These are phyloP conservation scores for Galeopterus variegatus DNA, from an alignment of 2,113 vertebrate genomes.

Conservation along the genomic window DNA sequence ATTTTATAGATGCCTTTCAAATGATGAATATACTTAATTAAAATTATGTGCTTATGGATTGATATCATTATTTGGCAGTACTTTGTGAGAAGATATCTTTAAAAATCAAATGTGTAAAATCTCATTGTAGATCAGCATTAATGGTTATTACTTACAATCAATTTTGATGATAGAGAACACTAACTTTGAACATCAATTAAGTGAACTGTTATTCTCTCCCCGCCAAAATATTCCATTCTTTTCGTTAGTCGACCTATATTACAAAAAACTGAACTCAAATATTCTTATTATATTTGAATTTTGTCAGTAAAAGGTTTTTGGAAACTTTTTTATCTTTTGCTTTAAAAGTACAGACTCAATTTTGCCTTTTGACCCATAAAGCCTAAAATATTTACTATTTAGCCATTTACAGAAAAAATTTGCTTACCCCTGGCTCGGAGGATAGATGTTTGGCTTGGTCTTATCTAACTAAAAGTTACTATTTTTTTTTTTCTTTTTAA, in stretches of 20 bases:
- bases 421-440: constrained; percentile 20
- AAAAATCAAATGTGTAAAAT: constrained; percentile 43
- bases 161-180: background rate
- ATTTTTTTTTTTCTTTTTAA: background rate
- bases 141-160: background rate
- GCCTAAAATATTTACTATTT: no score
- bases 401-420: constrained; percentile 26
- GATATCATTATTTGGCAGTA: constrained; percentile 37
- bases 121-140: constrained; percentile 15
- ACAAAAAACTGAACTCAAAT: constrained; percentile 40
- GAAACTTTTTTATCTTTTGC: background rate
- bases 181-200: constrained; percentile 35
- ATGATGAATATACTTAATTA: constrained; percentile 23
- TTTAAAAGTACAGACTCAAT: background rate
- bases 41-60: constrained; percentile 21
- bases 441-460: constrained; percentile 23
- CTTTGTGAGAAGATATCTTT: constrained; percentile 9
- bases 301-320: constrained; percentile 27
- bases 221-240: background rate
- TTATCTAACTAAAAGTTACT: constrained; percentile 31
- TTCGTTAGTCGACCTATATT: background rate
- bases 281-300: constrained; percentile 35
- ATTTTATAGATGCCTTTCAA: constrained; percentile 56
- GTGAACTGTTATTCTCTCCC: background rate
- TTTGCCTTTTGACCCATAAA: constrained; percentile 17